A percentile compares a stretch with the other conserved stretches of the same genome.
Conservation (phyloP, 2,797 vertebrate species). For the Hypotaenidia philippensis region DNA sequence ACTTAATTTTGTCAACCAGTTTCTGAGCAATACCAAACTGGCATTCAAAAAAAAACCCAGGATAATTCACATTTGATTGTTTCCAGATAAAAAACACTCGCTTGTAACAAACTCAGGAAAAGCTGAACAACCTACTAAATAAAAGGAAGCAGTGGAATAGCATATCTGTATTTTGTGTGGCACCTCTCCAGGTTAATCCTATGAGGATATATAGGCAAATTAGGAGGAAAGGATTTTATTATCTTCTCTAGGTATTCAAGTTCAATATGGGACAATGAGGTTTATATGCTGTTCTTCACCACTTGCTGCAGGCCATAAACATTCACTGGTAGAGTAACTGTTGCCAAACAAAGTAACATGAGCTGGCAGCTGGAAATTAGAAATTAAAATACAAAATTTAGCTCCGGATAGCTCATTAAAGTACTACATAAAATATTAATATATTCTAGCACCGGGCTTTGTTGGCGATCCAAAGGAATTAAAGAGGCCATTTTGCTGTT, state of each 20-base stretch:
- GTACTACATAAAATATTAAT: neutral
- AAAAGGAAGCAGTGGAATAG: constrained; percentile 62
- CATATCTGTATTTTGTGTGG: constrained; percentile 59
- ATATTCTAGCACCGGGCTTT: neutral
- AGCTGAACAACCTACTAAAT: constrained; percentile 44
- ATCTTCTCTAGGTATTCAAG: neutral
- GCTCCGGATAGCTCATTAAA: constrained; percentile 40
- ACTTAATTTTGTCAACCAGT: constrained; percentile 37
- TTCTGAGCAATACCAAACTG: constrained; percentile 60
- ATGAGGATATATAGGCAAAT: constrained; percentile 33
- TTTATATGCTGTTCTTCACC: constrained; percentile 8
- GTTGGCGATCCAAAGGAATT: constrained; percentile 24
- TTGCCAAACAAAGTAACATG: constrained; percentile 40
- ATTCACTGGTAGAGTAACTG: constrained; percentile 21
- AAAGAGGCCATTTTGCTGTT: neutral
- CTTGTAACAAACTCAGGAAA: constrained; percentile 43
- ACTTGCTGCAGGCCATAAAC: constrained; percentile 24
- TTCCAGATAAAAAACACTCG: constrained; percentile 73
- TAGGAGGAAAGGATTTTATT: constrained; percentile 34
- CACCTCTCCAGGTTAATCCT: constrained; percentile 40
- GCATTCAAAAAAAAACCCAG: constrained; percentile 45
- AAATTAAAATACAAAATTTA: constrained; percentile 13
- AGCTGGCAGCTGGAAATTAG: constrained; percentile 19
- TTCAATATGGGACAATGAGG: constrained; percentile 42
- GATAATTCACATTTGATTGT: constrained; percentile 70